Evolutionary conservation across 2,113 vertebrate genomes (phyloP), one percentile per base, ranked within the genome.

Genomic region (Tautogolabrus adspersus): DNA sequence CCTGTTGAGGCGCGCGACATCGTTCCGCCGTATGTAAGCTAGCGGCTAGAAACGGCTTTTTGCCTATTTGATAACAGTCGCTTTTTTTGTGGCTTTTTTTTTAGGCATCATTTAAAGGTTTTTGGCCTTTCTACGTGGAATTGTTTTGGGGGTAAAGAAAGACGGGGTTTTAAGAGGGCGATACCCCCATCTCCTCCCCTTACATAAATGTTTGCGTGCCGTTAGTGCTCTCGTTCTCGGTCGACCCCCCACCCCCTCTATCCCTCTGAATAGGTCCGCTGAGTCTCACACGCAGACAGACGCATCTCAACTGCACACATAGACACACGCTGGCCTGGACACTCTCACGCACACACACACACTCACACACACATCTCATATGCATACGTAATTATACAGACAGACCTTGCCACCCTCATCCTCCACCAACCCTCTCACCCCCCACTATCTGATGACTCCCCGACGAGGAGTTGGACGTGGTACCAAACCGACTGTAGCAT

Each of bases 151-250:
- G 79, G 56, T 46, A 52, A 80, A 81, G 46, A 46, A 76, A 66
- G 70, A 56, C 71, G 19, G 49, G 10, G 64, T 83, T 73, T 70
- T 56, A 66, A 75, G 64, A 74, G 49, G 72, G 55, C 51, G 57
- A 80, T 30, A 64, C 81, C 83, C 47, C 72, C 62, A 23, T 61
- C 70, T 21, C 65, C 69, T 10, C 67, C 72, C 55, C 86, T 90
- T 92, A 89, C 82, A 88, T 93, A 92, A 91, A 92, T 88, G 90
- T 86, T 90, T 84, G 91, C 89, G 90, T 93, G 90, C 89, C 80
- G 70, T 89, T 91, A 87, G 90, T 90, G 75, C 75, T 73, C 75
- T 37, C 56, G 65, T 64, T 72, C 66, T 75, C 73, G 21, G 62
- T 70, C 68, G 61, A 72, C 52, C 84, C 62, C 66, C 66, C 30